phyloP scores from a whole-genome alignment of 2,888 invertebrate species.

The Barypeithes pellucidus region DNA sequence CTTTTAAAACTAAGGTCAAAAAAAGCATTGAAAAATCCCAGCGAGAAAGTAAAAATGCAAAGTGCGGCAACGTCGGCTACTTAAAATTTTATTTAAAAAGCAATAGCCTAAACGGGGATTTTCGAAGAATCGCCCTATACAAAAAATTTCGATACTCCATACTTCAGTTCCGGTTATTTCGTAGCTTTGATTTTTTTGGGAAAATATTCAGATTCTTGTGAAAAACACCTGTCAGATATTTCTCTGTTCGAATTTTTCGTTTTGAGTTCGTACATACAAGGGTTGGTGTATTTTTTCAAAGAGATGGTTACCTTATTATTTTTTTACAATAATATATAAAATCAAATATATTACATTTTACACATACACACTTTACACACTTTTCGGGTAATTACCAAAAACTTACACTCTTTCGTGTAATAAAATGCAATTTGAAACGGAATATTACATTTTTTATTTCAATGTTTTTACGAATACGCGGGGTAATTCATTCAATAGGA shows the following conservation, averaged over 20 bases:
- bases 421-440: conserved; percentile 33
- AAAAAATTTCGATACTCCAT: conserved; percentile 70
- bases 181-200: conserved; percentile 57
- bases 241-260: conserved; percentile 32
- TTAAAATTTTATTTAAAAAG: conserved; percentile 65
- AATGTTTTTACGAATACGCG: conserved; percentile 44
- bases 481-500: neutral
- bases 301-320: conserved; percentile 61
- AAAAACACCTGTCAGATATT: conserved; percentile 46
- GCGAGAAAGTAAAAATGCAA: conserved; percentile 41
- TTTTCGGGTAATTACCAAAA: conserved; percentile 56
- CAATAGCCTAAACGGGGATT: conserved; percentile 71
- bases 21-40: conserved; percentile 60
- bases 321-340: conserved; percentile 68
- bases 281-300: conserved; percentile 56
- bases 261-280: conserved; percentile 47
- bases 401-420: conserved; percentile 44
- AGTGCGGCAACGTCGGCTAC: conserved; percentile 57
- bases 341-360: conserved; percentile 60
- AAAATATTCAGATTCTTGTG: conserved; percentile 58
- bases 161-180: conserved; percentile 66
- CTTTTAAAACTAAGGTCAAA: conserved; percentile 58
- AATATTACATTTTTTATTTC: conserved; percentile 49
- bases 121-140: conserved; percentile 67
- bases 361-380: conserved; percentile 57